A percentile compares a stretch with the other conserved stretches of the same genome.
phyloP scores from a whole-genome alignment of 1,140 invertebrate species.

The Apis cerana region DNA sequence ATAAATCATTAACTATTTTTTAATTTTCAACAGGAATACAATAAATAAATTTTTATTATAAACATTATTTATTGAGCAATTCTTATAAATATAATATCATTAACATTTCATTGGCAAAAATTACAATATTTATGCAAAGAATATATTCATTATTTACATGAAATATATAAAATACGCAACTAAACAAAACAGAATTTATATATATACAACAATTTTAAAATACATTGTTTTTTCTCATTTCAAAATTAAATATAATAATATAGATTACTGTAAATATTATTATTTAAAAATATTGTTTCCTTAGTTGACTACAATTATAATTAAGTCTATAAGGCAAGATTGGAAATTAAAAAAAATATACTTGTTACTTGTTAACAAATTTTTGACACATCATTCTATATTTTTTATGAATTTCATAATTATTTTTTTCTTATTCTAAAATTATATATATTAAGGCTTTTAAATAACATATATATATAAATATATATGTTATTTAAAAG shows the following conservation, averaged over 20 bases:
- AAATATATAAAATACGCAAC: slow-evolving; percentile 7
- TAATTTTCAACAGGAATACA: neutral
- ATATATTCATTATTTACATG: slow-evolving; percentile 17
- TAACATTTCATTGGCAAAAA: slow-evolving; percentile 63
- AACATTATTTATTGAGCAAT: slow-evolving; percentile 70
- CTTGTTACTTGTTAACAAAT: neutral
- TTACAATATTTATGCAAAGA: slow-evolving; percentile 39
- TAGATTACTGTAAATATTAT: neutral
- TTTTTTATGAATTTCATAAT: neutral
- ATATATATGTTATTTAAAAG: neutral
- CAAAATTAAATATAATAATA: neutral
- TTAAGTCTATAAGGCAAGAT: slow-evolving; percentile 48
- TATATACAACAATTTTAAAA: neutral
- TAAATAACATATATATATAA: too few relatives aligned
- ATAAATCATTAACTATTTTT: neutral
- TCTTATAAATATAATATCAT: slow-evolving; percentile 42
- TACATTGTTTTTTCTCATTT: neutral
- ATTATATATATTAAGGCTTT: too few relatives aligned
- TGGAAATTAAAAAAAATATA: slow-evolving; percentile 3
- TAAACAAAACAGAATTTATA: slow-evolving; percentile 20
- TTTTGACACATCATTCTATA: neutral
- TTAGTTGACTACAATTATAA: slow-evolving; percentile 1
- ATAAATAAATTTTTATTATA: slow-evolving; percentile 44
- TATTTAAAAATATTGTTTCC: slow-evolving; percentile 36
- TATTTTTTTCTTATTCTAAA: neutral